phyloP scores from a whole-genome alignment of 53 echinoderm and acorn worm genomes.

The Glandiceps talaboti region DNA sequence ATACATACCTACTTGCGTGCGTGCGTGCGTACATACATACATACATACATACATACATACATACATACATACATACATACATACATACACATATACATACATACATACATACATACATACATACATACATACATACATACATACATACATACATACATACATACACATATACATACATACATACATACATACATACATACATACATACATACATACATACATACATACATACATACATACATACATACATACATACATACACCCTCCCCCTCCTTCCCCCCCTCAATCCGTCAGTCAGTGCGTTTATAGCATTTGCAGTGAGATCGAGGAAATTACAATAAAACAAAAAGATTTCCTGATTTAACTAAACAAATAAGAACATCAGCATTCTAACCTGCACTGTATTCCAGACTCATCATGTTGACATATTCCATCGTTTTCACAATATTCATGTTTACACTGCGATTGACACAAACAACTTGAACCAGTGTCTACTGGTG shows the following conservation, averaged over 20 bases:
- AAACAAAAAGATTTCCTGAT: no score
- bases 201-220: not conserved
- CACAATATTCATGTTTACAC: not conserved
- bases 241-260: no score
- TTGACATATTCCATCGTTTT: not conserved
- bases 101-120: not conserved
- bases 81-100: not conserved
- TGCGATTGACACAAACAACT: not conserved
- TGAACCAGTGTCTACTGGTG: not conserved
- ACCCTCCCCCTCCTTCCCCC: no score
- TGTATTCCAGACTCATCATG: not conserved
- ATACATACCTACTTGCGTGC: not conserved
- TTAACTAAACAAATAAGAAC: no score
- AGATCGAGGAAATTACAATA: no score
- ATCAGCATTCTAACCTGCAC: no score
- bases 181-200: not conserved
- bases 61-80: not conserved
- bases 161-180: not conserved
- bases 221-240: not conserved
- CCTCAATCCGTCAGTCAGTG: no score
- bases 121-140: not conserved
- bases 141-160: not conserved
- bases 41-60: not conserved
- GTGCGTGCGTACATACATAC: not conserved
- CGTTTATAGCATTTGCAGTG: no score